Percentiles rank a stretch among this genome's conserved stretches.
These are phyloP conservation scores for Drosophila ironensis DNA, from an alignment of 1,140 invertebrate genomes.

Conservation along the genomic window DNA sequence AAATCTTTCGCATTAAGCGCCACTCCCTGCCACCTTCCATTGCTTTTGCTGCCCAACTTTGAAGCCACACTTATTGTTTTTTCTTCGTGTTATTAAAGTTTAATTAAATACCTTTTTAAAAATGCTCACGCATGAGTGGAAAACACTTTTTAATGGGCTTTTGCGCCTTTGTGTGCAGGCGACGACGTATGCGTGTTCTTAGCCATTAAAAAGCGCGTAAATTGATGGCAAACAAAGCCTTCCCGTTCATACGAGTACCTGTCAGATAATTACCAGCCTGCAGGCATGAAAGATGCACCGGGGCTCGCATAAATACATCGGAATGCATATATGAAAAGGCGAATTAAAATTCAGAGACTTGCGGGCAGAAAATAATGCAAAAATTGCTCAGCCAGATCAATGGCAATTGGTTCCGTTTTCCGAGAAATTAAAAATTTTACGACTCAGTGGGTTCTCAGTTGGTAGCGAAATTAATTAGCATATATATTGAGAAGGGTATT, in stretches of 20 bases:
- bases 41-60: constrained; percentile 26
- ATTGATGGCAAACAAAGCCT: constrained; percentile 52
- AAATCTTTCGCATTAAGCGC: constrained; percentile 72
- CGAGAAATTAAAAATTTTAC: too few relatives aligned
- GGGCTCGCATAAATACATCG: constrained; percentile 21
- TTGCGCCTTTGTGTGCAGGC: constrained; percentile 49
- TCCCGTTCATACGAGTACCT: not conserved
- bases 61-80: constrained; percentile 50
- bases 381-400: constrained; percentile 7
- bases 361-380: constrained; percentile 10
- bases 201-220: constrained; percentile 47
- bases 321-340: constrained; percentile 5
- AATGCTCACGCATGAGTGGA: constrained; percentile 64
- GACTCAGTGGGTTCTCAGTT: too few relatives aligned
- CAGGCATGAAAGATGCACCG: constrained; percentile 22
- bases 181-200: constrained; percentile 48
- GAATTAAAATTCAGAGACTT: not conserved
- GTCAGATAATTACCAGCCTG: constrained; percentile 38
- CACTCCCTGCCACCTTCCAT: constrained; percentile 1
- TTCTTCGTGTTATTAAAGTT: constrained; percentile 76
- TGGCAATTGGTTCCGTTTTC: constrained; percentile 1
- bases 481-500: not conserved
- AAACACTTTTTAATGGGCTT: constrained; percentile 79
- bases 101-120: constrained; percentile 77
- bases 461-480: not conserved